phyloP scores from a whole-genome alignment of 2,797 vertebrate genomes.

The Pampus argenteus region DNA sequence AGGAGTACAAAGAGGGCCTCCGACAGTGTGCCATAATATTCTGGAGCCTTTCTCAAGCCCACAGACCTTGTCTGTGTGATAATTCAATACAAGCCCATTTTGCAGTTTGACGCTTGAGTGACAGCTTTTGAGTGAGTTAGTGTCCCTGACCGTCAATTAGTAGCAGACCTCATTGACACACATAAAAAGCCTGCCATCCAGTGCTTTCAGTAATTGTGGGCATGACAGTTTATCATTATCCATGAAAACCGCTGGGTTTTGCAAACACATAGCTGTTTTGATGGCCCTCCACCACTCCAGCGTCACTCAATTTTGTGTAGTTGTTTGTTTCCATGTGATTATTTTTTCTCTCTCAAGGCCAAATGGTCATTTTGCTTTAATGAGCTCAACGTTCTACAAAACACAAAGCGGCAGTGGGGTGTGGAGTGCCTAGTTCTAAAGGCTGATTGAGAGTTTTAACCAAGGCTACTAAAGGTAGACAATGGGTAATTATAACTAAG shows the following conservation, averaged over 20 bases:
- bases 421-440: conserved; percentile 61
- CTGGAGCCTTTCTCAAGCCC: background rate
- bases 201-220: conserved; percentile 86
- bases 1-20: conserved; percentile 10
- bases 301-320: conserved; percentile 77
- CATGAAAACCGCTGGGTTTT: conserved; percentile 87
- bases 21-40: background rate
- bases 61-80: conserved; percentile 21
- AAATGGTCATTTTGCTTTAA: conserved; percentile 89
- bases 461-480: conserved; percentile 66
- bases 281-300: conserved; percentile 82
- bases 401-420: conserved; percentile 56
- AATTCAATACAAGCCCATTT: conserved; percentile 80
- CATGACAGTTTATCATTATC: conserved; percentile 89
- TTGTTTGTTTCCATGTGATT: conserved; percentile 75
- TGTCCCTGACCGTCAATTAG: conserved; percentile 86
- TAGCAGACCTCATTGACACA: conserved; percentile 83
- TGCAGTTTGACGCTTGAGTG: conserved; percentile 77
- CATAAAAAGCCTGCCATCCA: conserved; percentile 79
- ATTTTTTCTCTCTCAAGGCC: conserved; percentile 78
- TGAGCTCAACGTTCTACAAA: conserved; percentile 77
- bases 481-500: conserved; percentile 71
- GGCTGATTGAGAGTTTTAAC: conserved; percentile 72
- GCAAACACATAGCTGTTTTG: conserved; percentile 81
- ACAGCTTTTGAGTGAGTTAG: conserved; percentile 80